phyloP scores from a whole-genome alignment of 2,113 vertebrate genomes.

The Cyphomyrus discorhynchus region DNA sequence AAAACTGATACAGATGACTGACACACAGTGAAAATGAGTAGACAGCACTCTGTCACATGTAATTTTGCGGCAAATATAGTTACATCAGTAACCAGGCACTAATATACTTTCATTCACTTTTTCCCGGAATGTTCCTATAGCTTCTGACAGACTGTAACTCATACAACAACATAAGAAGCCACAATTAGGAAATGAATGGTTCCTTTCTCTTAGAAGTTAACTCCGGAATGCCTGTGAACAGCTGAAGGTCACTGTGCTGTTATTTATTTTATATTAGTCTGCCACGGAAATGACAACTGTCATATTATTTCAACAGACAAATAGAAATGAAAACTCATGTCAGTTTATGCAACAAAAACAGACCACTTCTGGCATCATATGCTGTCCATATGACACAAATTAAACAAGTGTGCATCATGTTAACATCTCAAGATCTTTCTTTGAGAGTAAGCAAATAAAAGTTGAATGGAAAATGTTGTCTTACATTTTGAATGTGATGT shows the following conservation, averaged over 20 bases:
- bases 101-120: neutral
- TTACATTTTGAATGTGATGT: neutral
- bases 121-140: neutral
- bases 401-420: neutral
- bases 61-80: neutral
- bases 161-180: neutral
- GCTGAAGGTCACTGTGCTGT: neutral
- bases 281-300: neutral
- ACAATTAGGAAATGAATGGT: neutral
- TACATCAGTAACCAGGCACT: neutral
- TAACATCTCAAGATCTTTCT: neutral
- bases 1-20: neutral
- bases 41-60: neutral
- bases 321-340: neutral
- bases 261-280: neutral
- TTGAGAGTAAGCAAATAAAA: neutral
- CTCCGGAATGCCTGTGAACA: neutral
- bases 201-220: neutral
- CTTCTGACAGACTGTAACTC: neutral
- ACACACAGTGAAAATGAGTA: neutral
- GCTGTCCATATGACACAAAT: neutral
- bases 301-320: slow-evolving; percentile 6
- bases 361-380: neutral
- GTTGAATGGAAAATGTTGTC: neutral
- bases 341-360: neutral